Conservation (phyloP, 2,888 invertebrate genomes). For the Escarpia spicata region DNA sequence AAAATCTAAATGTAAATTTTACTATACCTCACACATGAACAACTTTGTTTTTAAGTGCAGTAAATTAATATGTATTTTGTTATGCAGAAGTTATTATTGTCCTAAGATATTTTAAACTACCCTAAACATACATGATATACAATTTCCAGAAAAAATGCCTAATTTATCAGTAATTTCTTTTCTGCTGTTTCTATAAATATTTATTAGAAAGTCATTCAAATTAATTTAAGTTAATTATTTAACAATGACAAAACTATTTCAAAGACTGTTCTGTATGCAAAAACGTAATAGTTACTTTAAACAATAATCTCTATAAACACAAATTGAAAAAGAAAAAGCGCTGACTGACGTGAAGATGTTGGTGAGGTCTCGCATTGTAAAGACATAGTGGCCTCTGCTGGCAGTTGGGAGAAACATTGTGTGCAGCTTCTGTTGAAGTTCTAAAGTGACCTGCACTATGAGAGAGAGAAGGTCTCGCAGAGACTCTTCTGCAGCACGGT, state of each 20-base stretch:
- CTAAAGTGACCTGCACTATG: conserved; percentile 59
- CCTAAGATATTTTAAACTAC: no score
- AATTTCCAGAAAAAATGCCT: no score
- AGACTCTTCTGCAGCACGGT: conserved; percentile 52
- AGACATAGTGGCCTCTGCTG: conserved; percentile 63
- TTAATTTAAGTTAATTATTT: not conserved
- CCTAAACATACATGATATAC: no score
- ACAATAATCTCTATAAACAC: no score
- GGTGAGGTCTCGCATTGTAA: conserved; percentile 59
- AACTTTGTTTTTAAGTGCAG: no score
- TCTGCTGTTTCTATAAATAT: not conserved
- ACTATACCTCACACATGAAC: not conserved
- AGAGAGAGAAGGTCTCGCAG: conserved; percentile 50
- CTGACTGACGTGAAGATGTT: conserved; percentile 59
- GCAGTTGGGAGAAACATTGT: conserved; percentile 62
- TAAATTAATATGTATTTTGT: no score
- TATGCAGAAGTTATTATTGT: no score
- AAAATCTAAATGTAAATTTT: not conserved
- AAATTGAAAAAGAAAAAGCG: no score
- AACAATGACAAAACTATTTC: not conserved
- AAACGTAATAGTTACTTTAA: not conserved
- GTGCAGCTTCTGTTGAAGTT: conserved; percentile 59
- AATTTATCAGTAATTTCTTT: not conserved
- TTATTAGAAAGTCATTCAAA: not conserved
- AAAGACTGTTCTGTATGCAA: not conserved